Percentiles rank a stretch among this genome's conserved stretches.
Evolutionary conservation across 1,140 invertebrate species (phyloP).

Genomic region (Drosophila repletoides): DNA sequence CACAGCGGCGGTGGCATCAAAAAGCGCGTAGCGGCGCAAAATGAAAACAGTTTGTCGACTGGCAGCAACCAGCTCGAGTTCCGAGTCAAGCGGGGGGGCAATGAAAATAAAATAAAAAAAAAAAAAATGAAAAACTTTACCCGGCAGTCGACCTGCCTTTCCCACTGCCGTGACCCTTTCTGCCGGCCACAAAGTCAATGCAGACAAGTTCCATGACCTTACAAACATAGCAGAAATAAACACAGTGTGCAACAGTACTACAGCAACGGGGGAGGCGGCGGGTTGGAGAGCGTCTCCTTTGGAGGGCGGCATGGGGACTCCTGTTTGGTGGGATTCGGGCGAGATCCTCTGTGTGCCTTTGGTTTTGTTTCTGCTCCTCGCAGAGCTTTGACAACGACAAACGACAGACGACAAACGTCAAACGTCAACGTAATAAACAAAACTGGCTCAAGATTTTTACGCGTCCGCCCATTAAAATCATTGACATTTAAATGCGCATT

Average conservation of each 20-base stretch:
- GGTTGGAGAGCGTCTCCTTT: not conserved
- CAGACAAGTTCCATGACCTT: constrained; percentile 82
- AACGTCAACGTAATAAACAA: constrained; percentile 67
- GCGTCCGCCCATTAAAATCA: constrained; percentile 80
- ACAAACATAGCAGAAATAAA: constrained; percentile 68
- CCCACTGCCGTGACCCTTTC: not conserved
- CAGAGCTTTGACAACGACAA: constrained; percentile 39
- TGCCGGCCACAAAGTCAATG: constrained; percentile 55
- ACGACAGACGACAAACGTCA: too few relatives aligned
- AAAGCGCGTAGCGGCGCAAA: constrained; percentile 78
- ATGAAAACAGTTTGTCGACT: constrained; percentile 76
- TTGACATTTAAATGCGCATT: constrained; percentile 74
- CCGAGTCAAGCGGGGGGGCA: constrained; percentile 12
- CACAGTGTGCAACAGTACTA: constrained; percentile 33
- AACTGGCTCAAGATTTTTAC: constrained; percentile 79
- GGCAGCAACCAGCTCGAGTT: not conserved
- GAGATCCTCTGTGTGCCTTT: constrained; percentile 7
- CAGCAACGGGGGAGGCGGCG: constrained; percentile 11
- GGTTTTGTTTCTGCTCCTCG: not conserved
- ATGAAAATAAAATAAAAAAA: constrained; percentile 38
- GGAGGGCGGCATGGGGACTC: constrained; percentile 4
- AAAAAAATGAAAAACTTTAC: constrained; percentile 62
- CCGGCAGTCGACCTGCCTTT: constrained; percentile 5
- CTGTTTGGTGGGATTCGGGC: too few relatives aligned
- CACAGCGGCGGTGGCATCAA: constrained; percentile 65